These are phyloP conservation scores for Periophthalmus modestus DNA, from an alignment of 2,113 vertebrate species.

Conservation along the genomic window DNA sequence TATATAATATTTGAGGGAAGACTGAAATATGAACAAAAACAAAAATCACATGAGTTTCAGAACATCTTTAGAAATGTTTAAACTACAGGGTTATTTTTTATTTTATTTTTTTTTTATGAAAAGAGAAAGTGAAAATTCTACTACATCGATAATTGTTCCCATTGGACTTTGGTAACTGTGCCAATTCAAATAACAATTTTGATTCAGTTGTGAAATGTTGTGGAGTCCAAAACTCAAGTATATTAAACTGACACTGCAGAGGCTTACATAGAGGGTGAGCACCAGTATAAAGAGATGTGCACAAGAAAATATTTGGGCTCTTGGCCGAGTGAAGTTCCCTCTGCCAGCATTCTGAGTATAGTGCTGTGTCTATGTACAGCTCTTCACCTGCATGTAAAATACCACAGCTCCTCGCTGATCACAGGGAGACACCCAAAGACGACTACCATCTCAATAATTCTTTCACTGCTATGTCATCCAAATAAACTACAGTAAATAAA, in stretches of 20 bases:
- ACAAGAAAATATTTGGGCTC: conserved; percentile 44
- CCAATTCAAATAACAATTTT: too few relatives aligned
- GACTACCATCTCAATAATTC: neutral
- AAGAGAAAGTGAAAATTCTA: too few relatives aligned
- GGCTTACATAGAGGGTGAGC: neutral
- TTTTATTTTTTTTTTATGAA: too few relatives aligned
- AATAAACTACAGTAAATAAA: neutral
- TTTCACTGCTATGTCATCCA: neutral
- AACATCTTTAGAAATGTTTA: too few relatives aligned
- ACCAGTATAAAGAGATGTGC: conserved; percentile 21
- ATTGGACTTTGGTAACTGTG: too few relatives aligned
- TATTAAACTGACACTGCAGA: neutral
- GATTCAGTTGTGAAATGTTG: too few relatives aligned
- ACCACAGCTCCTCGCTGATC: conserved; percentile 32
- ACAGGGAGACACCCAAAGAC: conserved; percentile 19
- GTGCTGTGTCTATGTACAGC: conserved; percentile 25
- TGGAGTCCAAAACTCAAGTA: neutral
- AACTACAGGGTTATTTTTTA: too few relatives aligned
- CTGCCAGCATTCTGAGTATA: conserved; percentile 29
- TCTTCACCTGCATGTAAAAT: conserved; percentile 57
- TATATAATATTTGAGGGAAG: too few relatives aligned
- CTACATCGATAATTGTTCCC: too few relatives aligned
- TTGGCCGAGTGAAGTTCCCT: conserved; percentile 28
- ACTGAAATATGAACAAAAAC: too few relatives aligned
- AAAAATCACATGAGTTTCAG: too few relatives aligned